Evolutionary conservation across 1,140 invertebrate species (phyloP).

Genomic region (Augochlora pura): DNA sequence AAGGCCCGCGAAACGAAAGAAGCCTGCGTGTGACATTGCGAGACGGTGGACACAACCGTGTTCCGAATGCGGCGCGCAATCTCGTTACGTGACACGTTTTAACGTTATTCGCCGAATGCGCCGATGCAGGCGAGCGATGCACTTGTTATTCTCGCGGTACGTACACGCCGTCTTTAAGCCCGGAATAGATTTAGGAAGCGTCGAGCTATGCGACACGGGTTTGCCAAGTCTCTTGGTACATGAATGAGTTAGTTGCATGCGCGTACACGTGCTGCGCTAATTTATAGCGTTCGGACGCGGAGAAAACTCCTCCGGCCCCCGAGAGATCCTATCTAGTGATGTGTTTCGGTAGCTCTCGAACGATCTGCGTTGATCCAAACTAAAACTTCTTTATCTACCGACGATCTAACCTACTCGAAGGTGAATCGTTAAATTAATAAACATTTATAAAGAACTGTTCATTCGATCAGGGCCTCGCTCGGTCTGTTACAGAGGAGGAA

Average conservation of each 20-base stretch:
- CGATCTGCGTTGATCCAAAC: too few relatives aligned
- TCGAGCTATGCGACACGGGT: slow-evolving; percentile 70
- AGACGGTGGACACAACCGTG: neutral
- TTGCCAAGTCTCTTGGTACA: slow-evolving; percentile 72
- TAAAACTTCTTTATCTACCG: too few relatives aligned
- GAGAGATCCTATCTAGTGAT: slow-evolving; percentile 27
- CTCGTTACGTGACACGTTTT: slow-evolving; percentile 14
- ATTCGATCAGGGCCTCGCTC: neutral
- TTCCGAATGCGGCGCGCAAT: neutral
- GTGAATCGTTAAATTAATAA: too few relatives aligned
- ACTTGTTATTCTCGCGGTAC: slow-evolving; percentile 40
- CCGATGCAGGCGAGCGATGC: slow-evolving; percentile 16
- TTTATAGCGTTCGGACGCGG: slow-evolving; percentile 67
- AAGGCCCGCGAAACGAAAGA: neutral
- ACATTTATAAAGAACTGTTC: too few relatives aligned
- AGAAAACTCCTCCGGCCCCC: slow-evolving; percentile 6
- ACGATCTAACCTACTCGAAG: too few relatives aligned
- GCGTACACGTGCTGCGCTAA: slow-evolving; percentile 74
- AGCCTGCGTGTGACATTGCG: neutral
- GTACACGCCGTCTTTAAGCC: slow-evolving; percentile 49
- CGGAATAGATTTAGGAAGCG: slow-evolving; percentile 76
- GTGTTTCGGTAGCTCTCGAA: slow-evolving; percentile 31
- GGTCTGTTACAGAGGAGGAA: slow-evolving; percentile 76
- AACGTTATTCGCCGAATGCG: slow-evolving; percentile 18
- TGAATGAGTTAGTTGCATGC: slow-evolving; percentile 75